phyloP scores from a whole-genome alignment of 2,113 vertebrate genomes.

The Thomomys bottae region DNA sequence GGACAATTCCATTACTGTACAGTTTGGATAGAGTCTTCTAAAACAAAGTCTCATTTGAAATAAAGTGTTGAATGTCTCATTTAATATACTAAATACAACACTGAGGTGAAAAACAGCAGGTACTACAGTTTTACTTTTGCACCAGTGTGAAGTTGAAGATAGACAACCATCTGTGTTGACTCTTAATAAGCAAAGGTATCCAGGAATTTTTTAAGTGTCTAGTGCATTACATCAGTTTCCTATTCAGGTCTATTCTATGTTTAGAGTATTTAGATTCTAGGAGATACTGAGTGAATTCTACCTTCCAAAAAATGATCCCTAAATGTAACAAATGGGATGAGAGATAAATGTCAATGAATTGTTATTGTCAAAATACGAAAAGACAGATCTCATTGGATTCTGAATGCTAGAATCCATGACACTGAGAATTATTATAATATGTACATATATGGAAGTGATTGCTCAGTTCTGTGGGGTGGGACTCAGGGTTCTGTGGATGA shows the following conservation, averaged over 20 bases:
- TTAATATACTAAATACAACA: neutral
- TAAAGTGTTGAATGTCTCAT: neutral
- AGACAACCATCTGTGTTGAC: neutral
- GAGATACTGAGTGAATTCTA: neutral
- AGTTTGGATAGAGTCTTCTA: neutral
- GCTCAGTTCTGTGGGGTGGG: neutral
- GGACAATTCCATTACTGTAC: neutral
- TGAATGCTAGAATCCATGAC: neutral
- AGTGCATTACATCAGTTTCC: neutral
- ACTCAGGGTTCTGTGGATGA: neutral
- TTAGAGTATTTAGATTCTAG: neutral
- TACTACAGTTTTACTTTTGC: neutral
- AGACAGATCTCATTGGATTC: conserved; percentile 26
- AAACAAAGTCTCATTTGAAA: neutral
- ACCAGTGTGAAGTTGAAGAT: neutral
- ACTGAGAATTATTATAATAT: neutral
- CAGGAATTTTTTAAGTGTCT: neutral
- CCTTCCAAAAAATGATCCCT: neutral
- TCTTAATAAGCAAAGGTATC: neutral
- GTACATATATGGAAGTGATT: conserved; percentile 26
- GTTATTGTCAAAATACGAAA: conserved; percentile 39
- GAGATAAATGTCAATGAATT: conserved; percentile 16
- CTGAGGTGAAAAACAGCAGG: too few species aligned
- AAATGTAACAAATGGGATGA: conserved; percentile 47
- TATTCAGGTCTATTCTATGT: neutral